Evolutionary conservation across 2,113 vertebrate genomes (phyloP).

Genomic region (Tonatia bakeri): DNA sequence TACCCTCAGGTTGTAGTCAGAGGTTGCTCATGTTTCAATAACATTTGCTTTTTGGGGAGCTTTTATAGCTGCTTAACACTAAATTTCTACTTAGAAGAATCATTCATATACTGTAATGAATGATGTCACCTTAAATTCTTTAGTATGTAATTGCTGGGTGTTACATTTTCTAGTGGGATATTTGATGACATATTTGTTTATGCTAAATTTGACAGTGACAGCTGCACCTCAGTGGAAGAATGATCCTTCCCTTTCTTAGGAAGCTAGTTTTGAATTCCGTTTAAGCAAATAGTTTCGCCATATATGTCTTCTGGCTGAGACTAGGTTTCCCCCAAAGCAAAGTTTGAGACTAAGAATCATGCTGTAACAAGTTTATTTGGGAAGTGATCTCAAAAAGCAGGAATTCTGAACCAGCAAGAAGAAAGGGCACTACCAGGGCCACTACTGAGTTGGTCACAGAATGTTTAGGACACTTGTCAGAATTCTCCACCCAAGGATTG

Average conservation of each 20-base stretch:
- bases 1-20: background rate
- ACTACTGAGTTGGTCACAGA: background rate
- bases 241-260: background rate
- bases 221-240: background rate
- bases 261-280: background rate
- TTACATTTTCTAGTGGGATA: background rate
- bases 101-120: background rate
- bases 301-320: background rate
- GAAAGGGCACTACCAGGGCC: background rate
- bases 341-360: background rate
- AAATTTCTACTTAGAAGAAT: conserved; percentile 1
- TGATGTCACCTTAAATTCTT: conserved; percentile 26
- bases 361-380: background rate
- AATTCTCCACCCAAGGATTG: background rate
- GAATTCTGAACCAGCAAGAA: background rate
- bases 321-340: background rate
- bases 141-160: conserved; percentile 5
- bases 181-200: conserved; percentile 34
- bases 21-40: conserved; percentile 21
- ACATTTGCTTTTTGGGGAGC: background rate
- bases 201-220: conserved; percentile 36
- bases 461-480: background rate
- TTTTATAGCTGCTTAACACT: conserved; percentile 29
- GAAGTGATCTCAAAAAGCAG: background rate
- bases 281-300: background rate